phyloP scores from a whole-genome alignment of 2,113 vertebrate genomes.

The Anser cygnoides region DNA sequence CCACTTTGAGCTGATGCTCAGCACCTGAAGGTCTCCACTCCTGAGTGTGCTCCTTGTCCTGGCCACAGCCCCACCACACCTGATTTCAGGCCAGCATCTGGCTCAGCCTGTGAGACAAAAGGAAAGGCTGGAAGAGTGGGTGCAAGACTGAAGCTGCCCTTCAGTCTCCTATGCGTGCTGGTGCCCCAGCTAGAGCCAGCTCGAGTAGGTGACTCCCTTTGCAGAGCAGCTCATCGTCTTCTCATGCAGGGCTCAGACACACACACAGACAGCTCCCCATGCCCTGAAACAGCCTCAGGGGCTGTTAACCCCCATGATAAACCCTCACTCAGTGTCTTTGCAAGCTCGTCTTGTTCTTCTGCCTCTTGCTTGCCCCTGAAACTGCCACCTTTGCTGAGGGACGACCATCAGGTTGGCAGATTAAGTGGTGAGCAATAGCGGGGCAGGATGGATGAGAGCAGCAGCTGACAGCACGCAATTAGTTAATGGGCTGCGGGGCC shows the following conservation, averaged over 20 bases:
- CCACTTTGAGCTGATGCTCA: accelerated
- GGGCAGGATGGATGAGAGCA: background rate
- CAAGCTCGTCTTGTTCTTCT: background rate
- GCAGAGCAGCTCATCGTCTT: background rate
- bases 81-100: background rate
- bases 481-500: conserved; percentile 61
- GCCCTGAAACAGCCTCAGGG: background rate
- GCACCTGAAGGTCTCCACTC: background rate
- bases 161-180: background rate
- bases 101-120: background rate
- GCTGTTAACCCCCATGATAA: accelerated
- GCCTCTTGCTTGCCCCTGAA: background rate
- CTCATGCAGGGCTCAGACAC: background rate
- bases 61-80: background rate
- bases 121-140: background rate
- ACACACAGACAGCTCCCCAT: too few relatives aligned
- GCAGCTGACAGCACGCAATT: conserved; percentile 43
- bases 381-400: background rate
- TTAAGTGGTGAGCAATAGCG: conserved; percentile 21
- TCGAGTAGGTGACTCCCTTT: background rate
- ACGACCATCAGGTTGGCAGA: background rate
- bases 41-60: background rate
- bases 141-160: background rate
- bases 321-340: background rate
- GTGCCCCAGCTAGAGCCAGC: background rate